Conservation (phyloP, 2,888 invertebrate genomes). For the Eurytoma californica region DNA sequence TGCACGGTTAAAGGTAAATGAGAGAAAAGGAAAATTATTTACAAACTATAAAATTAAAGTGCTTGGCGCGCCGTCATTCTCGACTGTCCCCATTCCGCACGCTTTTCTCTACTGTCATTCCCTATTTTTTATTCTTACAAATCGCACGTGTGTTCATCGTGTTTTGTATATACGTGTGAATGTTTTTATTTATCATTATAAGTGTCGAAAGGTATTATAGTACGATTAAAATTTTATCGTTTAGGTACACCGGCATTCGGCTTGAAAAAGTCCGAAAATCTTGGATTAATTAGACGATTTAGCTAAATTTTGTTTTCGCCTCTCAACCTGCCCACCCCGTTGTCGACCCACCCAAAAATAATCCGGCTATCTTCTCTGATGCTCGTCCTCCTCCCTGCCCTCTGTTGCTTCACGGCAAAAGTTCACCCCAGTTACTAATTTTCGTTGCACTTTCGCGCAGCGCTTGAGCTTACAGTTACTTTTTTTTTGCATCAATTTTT, state of each 20-base stretch:
- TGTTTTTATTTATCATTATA: conserved; percentile 32
- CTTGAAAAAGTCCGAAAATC: conserved; percentile 39
- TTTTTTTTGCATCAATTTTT: conserved; percentile 44
- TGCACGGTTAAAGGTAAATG: conserved; percentile 17
- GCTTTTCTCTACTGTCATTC: conserved; percentile 40
- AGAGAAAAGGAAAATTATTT: conserved; percentile 44
- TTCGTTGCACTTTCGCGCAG: conserved; percentile 49
- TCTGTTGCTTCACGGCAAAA: conserved; percentile 14
- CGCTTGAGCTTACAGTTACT: conserved; percentile 49
- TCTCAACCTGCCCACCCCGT: no score
- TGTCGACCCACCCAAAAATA: no score
- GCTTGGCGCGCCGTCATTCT: conserved; percentile 28
- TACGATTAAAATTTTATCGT: conserved; percentile 40
- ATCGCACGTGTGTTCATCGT: conserved; percentile 24
- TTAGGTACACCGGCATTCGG: conserved; percentile 50
- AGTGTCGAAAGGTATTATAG: conserved; percentile 47
- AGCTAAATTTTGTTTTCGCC: conserved; percentile 16
- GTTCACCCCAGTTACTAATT: conserved; percentile 33
- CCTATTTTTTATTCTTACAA: conserved; percentile 1
- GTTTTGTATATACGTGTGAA: conserved; percentile 36
- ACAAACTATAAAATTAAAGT: conserved; percentile 52
- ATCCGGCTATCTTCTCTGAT: background rate
- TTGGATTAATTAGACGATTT: conserved; percentile 39
- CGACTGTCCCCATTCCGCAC: conserved; percentile 32
- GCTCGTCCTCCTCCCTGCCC: conserved; percentile 18